phyloP scores from a whole-genome alignment of 2,888 invertebrate genomes.

The Phyllotreta cruciferae region DNA sequence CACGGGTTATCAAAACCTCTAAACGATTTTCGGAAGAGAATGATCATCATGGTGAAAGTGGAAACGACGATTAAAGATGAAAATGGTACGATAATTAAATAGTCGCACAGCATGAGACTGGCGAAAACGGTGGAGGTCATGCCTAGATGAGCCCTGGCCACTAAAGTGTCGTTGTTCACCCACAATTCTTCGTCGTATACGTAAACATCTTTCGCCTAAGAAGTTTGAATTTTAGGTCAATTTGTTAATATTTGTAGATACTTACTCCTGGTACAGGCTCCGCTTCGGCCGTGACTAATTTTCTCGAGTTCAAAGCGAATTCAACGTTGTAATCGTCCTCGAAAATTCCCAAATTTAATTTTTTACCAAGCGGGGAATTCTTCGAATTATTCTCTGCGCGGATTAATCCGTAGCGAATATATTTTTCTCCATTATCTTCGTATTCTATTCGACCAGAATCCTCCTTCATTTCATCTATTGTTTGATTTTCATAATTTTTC shows the following conservation, averaged over 20 bases:
- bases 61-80: constrained; percentile 46
- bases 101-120: constrained; percentile 42
- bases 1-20: constrained; percentile 46
- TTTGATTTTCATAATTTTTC: too few species aligned
- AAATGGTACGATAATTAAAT: constrained; percentile 46
- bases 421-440: too few species aligned
- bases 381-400: neutral
- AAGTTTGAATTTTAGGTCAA: neutral
- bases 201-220: constrained; percentile 21
- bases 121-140: constrained; percentile 26
- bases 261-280: constrained; percentile 14
- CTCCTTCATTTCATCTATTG: neutral
- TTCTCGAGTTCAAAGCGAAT: neutral
- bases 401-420: neutral
- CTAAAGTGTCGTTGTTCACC: constrained; percentile 25
- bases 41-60: constrained; percentile 40
- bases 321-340: constrained; percentile 9
- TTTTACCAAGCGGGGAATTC: neutral
- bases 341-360: constrained; percentile 16
- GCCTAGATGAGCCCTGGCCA: constrained; percentile 19
- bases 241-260: too few species aligned
- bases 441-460: too few species aligned
- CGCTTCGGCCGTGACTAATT: neutral
- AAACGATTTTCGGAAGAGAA: constrained; percentile 35
- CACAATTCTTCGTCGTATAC: constrained; percentile 23